A percentile compares a stretch with the other conserved stretches of the same genome.
Conservation (phyloP, 1,140 invertebrate species). For the Bombyx mori region ASM3026992v2 NC_085133.1:444501-445000, state of each 20-base stretch:
- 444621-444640: conserved; percentile 49
- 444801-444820: conserved; percentile 59
- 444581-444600: conserved; percentile 31
- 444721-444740: conserved; percentile 57
- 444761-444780: conserved; percentile 37
- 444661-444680: conserved; percentile 64
- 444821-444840: conserved; percentile 67
- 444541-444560: conserved; percentile 39
- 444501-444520: conserved; percentile 39
- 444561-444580: conserved; percentile 64
- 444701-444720: conserved; percentile 43
- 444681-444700: conserved; percentile 45
- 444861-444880: conserved; percentile 69
- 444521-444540: conserved; percentile 32
- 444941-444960: conserved; percentile 1
- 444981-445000: neutral
- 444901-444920: conserved; percentile 30
- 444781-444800: conserved; percentile 28
- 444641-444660: conserved; percentile 63
- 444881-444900: conserved; percentile 46
- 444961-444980: neutral
- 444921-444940: conserved; percentile 18
- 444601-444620: conserved; percentile 20
- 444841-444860: conserved; percentile 69
- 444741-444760: conserved; percentile 41